These are phyloP conservation scores for Drosophila rubida DNA, from an alignment of 2,888 invertebrate genomes.

Conservation along the genomic window DNA sequence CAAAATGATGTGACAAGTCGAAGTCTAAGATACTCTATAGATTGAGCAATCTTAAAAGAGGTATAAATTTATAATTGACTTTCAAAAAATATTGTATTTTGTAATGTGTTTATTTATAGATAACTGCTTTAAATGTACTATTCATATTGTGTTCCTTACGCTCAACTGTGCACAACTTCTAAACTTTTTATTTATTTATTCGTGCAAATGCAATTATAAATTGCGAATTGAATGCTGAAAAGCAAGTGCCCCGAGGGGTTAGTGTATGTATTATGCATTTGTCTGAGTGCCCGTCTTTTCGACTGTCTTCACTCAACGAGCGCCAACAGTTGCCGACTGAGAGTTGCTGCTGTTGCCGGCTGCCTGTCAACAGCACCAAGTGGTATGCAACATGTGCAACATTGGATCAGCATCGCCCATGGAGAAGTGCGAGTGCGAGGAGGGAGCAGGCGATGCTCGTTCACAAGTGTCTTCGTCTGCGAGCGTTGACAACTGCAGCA, in stretches of 20 bases:
- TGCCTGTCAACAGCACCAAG: conserved; percentile 69
- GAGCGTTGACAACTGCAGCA: conserved; percentile 73
- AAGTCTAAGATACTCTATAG: no score
- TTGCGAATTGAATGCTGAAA: neutral
- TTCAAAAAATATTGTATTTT: no score
- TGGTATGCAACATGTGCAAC: conserved; percentile 72
- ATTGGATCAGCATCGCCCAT: conserved; percentile 33
- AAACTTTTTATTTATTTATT: no score
- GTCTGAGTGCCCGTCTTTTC: conserved; percentile 34
- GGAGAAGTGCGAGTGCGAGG: neutral
- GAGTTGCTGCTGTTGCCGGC: conserved; percentile 48
- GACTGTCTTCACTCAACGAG: conserved; percentile 68
- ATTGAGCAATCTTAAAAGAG: no score
- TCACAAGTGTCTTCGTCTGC: conserved; percentile 69
- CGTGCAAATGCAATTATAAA: neutral
- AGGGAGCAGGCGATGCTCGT: conserved; percentile 22
- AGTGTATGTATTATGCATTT: conserved; percentile 28
- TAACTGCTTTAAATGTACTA: no score
- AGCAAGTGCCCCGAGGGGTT: neutral
- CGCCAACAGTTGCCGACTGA: conserved; percentile 70
- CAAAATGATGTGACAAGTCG: no score
- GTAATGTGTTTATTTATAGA: no score
- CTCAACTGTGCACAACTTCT: no score
- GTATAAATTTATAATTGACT: no score
- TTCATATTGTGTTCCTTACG: no score